Evolutionary conservation across 2,888 invertebrate genomes (phyloP), one percentile per base, ranked within the genome.

Genomic region (Nesidiocoris tenuis): DNA sequence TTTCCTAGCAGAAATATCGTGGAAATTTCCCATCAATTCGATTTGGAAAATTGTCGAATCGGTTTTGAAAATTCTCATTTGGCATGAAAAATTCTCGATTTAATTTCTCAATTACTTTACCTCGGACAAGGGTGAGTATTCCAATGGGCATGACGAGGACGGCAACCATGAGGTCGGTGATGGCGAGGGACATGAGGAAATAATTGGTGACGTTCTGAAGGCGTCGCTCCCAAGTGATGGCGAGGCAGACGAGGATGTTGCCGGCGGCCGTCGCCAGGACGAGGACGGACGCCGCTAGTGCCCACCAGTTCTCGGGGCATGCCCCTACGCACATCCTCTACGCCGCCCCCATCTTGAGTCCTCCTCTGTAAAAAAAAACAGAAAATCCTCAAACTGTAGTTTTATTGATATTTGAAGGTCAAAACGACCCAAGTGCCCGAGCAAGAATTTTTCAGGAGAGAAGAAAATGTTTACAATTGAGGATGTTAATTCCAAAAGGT

Each of bases 131-230:
- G 3, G 93, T 92, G 79, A 94, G 84, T 81, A 94, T 94, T 68
- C 95, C 95, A 79, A 97, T 86, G 0, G 98, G 98, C 98, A 98
- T 98, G 79, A 98, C 98, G 80, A 97, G 86, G 22, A 96, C 88
- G 61, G 96, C 96, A 1, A 98, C 96, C 86, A 98, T 90, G 66
- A 97, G 87, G 85, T 98, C 98, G 16, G 97, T 97, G 80, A 97
- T 92, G 72, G 97, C 96, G 82, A 98, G 85, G 2, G 96, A 97
- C 90, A 97, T 93, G 82, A 98, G 87, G 83, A 98, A 98, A 84
- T 96, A 97, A 85, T 98, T 98, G 82, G 97, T 98, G 77, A 96
- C 95, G 86, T 96, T 98, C 85, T 98, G 97, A 77, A 98, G 86
- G 17, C 96, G 88, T 75, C 94, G 88, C 83, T 98, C 97, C 89